A percentile compares a stretch with the other conserved stretches of the same genome.
phyloP scores from a whole-genome alignment of 2,888 invertebrate species.

The Eristalinus sepulchralis region DNA sequence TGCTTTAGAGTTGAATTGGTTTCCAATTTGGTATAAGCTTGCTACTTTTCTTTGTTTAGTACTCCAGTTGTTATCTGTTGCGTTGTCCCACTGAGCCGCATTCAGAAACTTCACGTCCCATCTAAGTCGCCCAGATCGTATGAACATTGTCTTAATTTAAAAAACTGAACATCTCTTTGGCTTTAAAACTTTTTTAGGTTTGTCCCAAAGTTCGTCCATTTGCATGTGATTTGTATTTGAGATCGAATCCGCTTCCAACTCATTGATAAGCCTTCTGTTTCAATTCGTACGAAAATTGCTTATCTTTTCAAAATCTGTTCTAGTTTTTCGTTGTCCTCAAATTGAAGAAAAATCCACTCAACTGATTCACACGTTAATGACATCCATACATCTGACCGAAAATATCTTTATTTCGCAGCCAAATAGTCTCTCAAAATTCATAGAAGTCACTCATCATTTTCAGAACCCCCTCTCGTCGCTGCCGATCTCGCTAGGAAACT shows the following conservation, averaged over 20 bases:
- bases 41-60: too few relatives aligned
- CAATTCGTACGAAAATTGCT: not conserved
- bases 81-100: too few relatives aligned
- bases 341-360: slow-evolving; percentile 9
- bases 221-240: too few relatives aligned
- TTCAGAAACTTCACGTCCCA: too few relatives aligned
- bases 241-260: not conserved
- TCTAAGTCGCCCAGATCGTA: too few relatives aligned
- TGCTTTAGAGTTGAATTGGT: too few relatives aligned
- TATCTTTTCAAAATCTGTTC: slow-evolving; percentile 2
- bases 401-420: slow-evolving; percentile 18
- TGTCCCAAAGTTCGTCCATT: too few relatives aligned
- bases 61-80: too few relatives aligned
- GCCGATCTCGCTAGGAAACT: not conserved
- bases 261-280: not conserved
- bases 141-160: too few relatives aligned
- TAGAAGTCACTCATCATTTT: not conserved
- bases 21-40: too few relatives aligned
- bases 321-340: slow-evolving; percentile 16
- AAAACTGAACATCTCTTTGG: too few relatives aligned
- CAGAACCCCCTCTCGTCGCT: not conserved
- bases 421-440: slow-evolving; percentile 36
- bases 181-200: too few relatives aligned
- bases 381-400: slow-evolving; percentile 12
- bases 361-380: slow-evolving; percentile 47